These are phyloP conservation scores for Acrobeloides nanus DNA, from an alignment of 2,888 invertebrate genomes.

Conservation along the genomic window DNA sequence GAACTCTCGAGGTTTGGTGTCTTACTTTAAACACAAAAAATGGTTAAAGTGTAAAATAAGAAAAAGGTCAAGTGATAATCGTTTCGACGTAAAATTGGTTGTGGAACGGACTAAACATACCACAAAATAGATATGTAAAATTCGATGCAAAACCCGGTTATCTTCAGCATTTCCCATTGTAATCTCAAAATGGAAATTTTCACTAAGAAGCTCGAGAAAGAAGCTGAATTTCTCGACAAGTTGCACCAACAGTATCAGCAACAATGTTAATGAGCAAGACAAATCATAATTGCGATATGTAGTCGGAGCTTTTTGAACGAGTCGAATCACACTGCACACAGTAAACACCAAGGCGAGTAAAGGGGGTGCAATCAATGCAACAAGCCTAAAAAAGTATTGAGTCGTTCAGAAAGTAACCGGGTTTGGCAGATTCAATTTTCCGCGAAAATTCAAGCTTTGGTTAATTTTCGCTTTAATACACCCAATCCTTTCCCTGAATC, in stretches of 20 bases:
- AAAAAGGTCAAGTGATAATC: too few species aligned
- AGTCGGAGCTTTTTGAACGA: conserved; percentile 17
- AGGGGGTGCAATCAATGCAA: conserved; percentile 18
- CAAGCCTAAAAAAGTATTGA: conserved; percentile 21
- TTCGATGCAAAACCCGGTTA: conserved; percentile 9
- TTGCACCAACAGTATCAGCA: conserved; percentile 22
- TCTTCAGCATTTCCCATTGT: conserved; percentile 12
- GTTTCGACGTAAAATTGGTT: conserved; percentile 3
- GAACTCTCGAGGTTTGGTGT: too few species aligned
- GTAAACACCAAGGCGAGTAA: conserved; percentile 23
- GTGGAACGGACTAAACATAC: too few species aligned
- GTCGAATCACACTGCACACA: conserved; percentile 20
- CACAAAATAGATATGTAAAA: conserved; percentile 10
- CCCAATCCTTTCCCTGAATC: too few species aligned
- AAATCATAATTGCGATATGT: conserved; percentile 21
- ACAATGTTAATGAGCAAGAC: conserved; percentile 14
- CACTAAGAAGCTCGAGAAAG: conserved; percentile 25
- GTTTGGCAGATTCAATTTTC: too few species aligned
- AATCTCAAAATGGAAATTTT: conserved; percentile 24
- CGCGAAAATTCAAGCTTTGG: too few species aligned
- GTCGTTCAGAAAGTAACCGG: too few species aligned
- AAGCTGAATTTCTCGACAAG: conserved; percentile 26
- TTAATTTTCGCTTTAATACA: too few species aligned
- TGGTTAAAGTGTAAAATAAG: too few species aligned
- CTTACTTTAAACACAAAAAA: too few species aligned